Evolutionary conservation across 2,113 vertebrate genomes (phyloP).

Genomic region (Pluvianellus socialis): DNA sequence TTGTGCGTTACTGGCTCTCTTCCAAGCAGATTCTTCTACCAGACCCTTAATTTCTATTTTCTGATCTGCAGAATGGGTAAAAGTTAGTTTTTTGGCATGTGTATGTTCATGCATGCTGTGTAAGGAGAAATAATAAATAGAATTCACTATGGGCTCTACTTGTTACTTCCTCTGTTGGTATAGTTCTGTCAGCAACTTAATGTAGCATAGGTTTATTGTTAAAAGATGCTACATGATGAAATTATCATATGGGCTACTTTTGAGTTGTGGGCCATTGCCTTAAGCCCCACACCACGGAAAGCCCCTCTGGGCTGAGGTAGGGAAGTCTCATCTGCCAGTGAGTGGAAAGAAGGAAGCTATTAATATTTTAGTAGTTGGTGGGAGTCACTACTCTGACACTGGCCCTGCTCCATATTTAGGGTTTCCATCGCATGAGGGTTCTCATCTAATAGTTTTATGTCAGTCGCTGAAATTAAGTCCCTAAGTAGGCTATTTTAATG

Average conservation of each 20-base stretch:
- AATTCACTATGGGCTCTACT: neutral
- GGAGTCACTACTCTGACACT: fast-evolving
- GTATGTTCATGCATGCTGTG: fast-evolving
- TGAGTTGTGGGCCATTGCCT: neutral
- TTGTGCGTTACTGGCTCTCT: neutral
- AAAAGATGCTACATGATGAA: neutral
- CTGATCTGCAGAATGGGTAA: neutral
- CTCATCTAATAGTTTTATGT: neutral
- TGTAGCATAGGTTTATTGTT: neutral
- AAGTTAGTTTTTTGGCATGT: neutral
- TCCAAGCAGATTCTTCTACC: neutral
- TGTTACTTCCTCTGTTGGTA: neutral
- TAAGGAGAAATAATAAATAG: neutral
- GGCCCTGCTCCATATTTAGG: neutral
- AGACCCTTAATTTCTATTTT: neutral
- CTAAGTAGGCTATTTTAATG: neutral
- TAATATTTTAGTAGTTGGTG: neutral
- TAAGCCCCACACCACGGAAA: neutral
- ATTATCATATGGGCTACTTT: fast-evolving
- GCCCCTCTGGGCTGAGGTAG: neutral
- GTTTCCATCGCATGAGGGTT: neutral
- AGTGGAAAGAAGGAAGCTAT: neutral
- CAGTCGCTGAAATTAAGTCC: neutral
- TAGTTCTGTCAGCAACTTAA: neutral
- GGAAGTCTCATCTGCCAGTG: neutral